Evolutionary conservation across 1,140 invertebrate genomes (phyloP), one percentile per base, ranked within the genome.

Genomic region (Drosophila virilis): DNA sequence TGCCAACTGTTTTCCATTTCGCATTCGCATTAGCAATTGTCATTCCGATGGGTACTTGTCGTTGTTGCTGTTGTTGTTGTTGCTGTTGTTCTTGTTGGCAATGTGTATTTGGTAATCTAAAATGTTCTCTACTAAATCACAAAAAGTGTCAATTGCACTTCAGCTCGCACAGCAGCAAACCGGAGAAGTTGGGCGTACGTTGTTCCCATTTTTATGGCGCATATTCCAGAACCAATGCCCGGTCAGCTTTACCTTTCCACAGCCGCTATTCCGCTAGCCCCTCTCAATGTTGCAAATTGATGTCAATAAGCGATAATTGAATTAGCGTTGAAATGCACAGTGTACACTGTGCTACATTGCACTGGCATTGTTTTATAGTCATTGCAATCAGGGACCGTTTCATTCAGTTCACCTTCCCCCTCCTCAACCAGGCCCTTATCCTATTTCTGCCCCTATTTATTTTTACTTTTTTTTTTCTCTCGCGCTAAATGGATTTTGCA

Each of bases 251-350:
- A 10, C 8, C 17, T 38, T 10, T 6, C 17, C 12, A 8, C 6
- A 9, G 8, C 33, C 58, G 12, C 1, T 2, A n/a, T 2, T 32
- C 28, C 37, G 1, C 15, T 50, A 8, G 12, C 22, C 12, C 33
- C 32, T 7, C 15, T 43, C 7, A 15, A 8, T 61, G 59, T 60
- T 46, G 64, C 74, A 77, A 79, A 79, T 79, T 77, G 77, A 68
- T 79, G 77, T 79, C 77, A 79, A 79, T 79, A 79, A 79, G 77
- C 76, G 73, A 78, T 78, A 78, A 78, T 78, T 78, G 76, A 78
- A 78, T 78, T 79, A 78, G 74, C 74, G 74, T 37, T 78, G 68
- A 72, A 64, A 76, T 76, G 68, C 74, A 68, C 74, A 79, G 64
- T 79, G 68, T 79, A 79, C 77, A 78, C 77, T 77, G 77, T 79